These are phyloP conservation scores for Cacoxenus indagator DNA, from an alignment of 2,888 invertebrate genomes.

Conservation along the genomic window DNA sequence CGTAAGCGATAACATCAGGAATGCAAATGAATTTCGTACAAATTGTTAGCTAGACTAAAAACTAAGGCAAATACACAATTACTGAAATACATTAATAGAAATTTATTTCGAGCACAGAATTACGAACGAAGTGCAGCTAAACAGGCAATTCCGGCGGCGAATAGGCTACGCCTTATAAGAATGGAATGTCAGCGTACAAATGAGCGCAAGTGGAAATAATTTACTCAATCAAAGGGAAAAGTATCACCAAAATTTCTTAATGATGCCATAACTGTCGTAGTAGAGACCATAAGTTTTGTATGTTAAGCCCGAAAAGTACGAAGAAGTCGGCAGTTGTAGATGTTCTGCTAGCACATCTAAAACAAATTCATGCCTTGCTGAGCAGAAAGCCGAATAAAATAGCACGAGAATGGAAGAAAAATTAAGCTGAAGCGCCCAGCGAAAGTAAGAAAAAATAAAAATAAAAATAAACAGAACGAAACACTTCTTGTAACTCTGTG, in stretches of 20 bases:
- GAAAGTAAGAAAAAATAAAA: slow-evolving; percentile 26
- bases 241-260: slow-evolving; percentile 58
- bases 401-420: not conserved
- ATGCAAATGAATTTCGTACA: not conserved
- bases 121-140: slow-evolving; percentile 44
- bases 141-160: slow-evolving; percentile 50
- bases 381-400: slow-evolving; percentile 31
- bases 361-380: slow-evolving; percentile 53
- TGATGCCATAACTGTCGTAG: slow-evolving; percentile 56
- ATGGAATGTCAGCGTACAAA: slow-evolving; percentile 34
- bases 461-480: slow-evolving; percentile 19
- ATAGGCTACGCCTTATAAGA: slow-evolving; percentile 23
- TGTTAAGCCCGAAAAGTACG: not conserved
- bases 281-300: too few relatives aligned
- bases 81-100: not conserved
- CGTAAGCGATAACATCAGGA: not conserved
- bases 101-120: slow-evolving; percentile 15
- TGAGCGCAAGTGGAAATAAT: slow-evolving; percentile 58
- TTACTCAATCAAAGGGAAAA: slow-evolving; percentile 57
- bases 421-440: not conserved
- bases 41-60: not conserved
- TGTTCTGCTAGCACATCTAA: slow-evolving; percentile 38
- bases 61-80: not conserved
- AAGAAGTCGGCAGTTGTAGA: not conserved
- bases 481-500: not conserved